Percentiles rank a stretch among this genome's conserved stretches.
Conservation (phyloP, 2,888 invertebrate genomes). For the Brenthis daphne region DNA sequence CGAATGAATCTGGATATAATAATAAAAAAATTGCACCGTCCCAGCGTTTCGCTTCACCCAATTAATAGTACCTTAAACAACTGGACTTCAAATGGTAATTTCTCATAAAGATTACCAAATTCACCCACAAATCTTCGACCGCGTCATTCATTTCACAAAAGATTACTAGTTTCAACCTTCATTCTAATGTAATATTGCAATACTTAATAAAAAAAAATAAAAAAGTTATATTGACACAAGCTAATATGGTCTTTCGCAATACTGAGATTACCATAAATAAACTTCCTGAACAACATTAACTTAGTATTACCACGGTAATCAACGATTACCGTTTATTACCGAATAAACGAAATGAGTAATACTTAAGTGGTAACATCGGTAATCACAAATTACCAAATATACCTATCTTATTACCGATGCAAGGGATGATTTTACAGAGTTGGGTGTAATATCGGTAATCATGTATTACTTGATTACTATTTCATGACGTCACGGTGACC, state of each 20-base stretch:
- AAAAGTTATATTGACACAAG: constrained; percentile 9
- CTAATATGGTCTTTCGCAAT: constrained; percentile 8
- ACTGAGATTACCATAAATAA: constrained; percentile 22
- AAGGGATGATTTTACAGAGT: background rate
- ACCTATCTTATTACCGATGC: background rate
- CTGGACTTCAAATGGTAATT: no score
- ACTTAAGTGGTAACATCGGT: background rate
- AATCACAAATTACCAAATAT: constrained; percentile 11
- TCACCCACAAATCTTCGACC: background rate
- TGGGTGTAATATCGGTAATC: constrained; percentile 1
- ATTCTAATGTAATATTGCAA: background rate
- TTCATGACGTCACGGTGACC: constrained; percentile 38
- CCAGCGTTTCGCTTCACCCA: no score
- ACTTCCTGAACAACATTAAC: background rate
- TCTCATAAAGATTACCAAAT: background rate
- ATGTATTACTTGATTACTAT: background rate
- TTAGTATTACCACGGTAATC: background rate
- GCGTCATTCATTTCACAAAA: background rate
- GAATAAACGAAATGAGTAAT: background rate
- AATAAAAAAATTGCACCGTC: no score
- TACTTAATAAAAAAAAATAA: constrained; percentile 3
- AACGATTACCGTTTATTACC: constrained; percentile 9
- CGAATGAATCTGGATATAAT: no score
- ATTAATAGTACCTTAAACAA: no score
- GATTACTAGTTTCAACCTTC: constrained; percentile 6